These are phyloP conservation scores for Sebastes fasciatus DNA, from an alignment of 2,113 vertebrate species.

Conservation along the genomic window DNA sequence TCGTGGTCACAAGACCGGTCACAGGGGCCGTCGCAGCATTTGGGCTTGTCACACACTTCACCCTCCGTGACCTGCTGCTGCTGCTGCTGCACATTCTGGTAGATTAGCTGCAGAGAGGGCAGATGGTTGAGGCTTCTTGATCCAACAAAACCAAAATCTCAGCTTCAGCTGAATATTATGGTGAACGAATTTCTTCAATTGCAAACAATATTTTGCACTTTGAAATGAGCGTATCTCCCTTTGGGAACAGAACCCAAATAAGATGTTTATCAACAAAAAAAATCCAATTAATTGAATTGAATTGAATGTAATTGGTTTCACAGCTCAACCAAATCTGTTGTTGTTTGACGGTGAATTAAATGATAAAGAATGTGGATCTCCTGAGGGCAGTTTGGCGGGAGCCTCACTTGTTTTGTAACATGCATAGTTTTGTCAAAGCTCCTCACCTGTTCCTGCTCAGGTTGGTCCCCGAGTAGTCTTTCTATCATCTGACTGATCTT, in stretches of 20 bases:
- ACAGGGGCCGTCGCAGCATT: conserved; percentile 86
- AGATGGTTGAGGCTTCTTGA: neutral
- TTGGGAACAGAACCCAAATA: conserved; percentile 6
- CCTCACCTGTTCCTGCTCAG: conserved; percentile 79
- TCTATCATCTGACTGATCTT: conserved; percentile 90
- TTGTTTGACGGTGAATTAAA: neutral
- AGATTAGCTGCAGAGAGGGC: conserved; percentile 65
- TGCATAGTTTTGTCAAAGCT: neutral
- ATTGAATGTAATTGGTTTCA: conserved; percentile 8
- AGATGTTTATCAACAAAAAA: neutral
- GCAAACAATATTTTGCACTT: neutral
- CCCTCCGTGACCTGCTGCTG: conserved; percentile 68
- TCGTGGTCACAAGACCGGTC: conserved; percentile 89
- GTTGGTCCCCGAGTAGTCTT: conserved; percentile 82
- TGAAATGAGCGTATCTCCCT: too few relatives aligned
- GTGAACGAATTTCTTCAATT: neutral
- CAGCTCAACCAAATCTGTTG: conserved; percentile 3
- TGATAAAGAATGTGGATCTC: neutral
- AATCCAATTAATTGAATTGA: conserved; percentile 1
- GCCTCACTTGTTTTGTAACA: neutral
- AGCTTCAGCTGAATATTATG: neutral
- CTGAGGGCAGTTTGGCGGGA: neutral
- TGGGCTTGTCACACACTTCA: conserved; percentile 81
- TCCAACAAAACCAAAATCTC: neutral
- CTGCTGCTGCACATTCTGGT: conserved; percentile 81